Evolutionary conservation across 2,888 invertebrate species (phyloP), one percentile per base, ranked within the genome.

Genomic region (Oscheius onirici): DNA sequence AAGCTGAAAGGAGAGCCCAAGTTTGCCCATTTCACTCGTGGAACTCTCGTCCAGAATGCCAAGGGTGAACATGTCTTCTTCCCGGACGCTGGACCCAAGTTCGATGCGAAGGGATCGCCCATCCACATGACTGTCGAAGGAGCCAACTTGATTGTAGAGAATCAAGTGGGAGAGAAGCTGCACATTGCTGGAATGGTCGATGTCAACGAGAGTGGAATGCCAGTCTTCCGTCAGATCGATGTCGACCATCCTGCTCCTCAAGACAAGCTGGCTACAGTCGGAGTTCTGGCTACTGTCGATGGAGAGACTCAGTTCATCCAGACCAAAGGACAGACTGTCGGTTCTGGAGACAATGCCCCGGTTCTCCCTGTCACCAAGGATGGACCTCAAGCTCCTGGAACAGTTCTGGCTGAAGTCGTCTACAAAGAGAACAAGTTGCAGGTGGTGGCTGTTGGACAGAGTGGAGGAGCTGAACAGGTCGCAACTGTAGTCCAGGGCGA

Each of bases 261-360:
- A 44, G 68, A 68, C 49, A 68, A 68, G 41, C 15, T 57, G 46
- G 57, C 68, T 15, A 55, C 58, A 13, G 68, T 68, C 20, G 68
- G 68, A 26, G 44, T 55, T 8, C 44, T 68, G n/a, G 49, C 49
- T n/a, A 43, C 43, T 22, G 46, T 44, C 2, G 28, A 68, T n/a
- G 57, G 57, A 22, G 46, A 44, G 26, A 20, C 13, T 0, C n/a
- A 28, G 11, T 68, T 68, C 22, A 44, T 68, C 0, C 68, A 68
- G 58, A 68, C 57, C 10, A 68, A 68, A 44, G 68, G 68, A 68
- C 68, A 57, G 34, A 58, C 68, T 20, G 57, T 68, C 58, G 68
- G 68, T 5, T 68, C 68, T 41, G 68, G 68, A 24, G 68, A 68
- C 28, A 43, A 34, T 68, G 66, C 66, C 17, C 52, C 66, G n/a